phyloP scores from a whole-genome alignment of 2,797 vertebrate genomes.

The Myotis pilosus region DNA sequence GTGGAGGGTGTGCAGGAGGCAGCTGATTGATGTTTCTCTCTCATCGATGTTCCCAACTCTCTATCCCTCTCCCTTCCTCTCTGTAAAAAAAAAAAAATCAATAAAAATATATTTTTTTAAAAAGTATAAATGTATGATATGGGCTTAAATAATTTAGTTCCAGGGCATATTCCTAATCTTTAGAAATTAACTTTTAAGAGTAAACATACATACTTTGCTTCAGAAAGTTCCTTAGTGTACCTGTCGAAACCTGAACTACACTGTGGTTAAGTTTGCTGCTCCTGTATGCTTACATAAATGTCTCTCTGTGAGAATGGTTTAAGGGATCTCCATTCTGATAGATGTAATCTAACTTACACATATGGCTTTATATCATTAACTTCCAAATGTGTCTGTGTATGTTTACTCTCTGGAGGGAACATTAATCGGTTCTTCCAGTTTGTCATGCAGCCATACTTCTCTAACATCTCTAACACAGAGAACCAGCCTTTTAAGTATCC shows the following conservation, averaged over 20 bases:
- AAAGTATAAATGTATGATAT: neutral
- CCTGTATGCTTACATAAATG: neutral
- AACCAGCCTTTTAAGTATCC: neutral
- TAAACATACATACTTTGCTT: neutral
- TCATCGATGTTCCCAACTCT: too few species aligned
- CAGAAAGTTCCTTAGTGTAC: neutral
- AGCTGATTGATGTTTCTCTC: too few species aligned
- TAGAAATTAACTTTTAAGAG: constrained; percentile 30
- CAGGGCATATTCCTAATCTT: constrained; percentile 18
- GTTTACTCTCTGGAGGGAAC: neutral
- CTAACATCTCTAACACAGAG: neutral
- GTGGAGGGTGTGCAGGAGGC: too few species aligned
- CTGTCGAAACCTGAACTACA: neutral
- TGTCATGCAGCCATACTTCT: neutral
- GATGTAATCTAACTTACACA: neutral
- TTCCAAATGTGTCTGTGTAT: constrained; percentile 33
- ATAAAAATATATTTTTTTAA: too few species aligned
- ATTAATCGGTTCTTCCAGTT: neutral
- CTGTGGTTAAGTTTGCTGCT: neutral
- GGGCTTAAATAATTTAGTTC: neutral
- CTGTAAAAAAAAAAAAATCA: too few species aligned
- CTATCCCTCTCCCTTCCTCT: too few species aligned
- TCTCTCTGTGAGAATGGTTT: neutral
- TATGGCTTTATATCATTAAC: constrained; percentile 18
- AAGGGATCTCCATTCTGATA: neutral